Evolutionary conservation across 30 jellyfish, hydroid and myxozoan species (phyloP).

Genomic region (Cassiopea andromeda): DNA sequence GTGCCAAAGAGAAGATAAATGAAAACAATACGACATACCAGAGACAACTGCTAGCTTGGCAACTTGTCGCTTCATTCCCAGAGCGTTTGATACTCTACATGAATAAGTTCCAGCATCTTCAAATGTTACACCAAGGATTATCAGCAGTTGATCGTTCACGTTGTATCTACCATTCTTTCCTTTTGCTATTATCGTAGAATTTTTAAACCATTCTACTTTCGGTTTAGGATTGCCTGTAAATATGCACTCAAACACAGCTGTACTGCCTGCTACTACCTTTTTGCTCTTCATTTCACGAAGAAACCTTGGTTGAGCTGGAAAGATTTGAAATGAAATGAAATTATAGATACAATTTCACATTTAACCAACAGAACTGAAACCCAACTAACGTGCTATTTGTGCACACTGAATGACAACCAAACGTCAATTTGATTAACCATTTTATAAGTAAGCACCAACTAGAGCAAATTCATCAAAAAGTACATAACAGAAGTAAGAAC

Average conservation of each 20-base stretch:
- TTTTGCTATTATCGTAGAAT: slow-evolving; percentile 49
- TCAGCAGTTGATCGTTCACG: slow-evolving; percentile 82
- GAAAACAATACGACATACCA: slow-evolving; percentile 17
- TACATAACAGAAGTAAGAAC: no score
- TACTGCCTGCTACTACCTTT: slow-evolving; percentile 77
- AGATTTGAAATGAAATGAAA: not conserved
- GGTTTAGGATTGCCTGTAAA: slow-evolving; percentile 97
- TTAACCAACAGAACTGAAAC: no score
- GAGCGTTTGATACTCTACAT: slow-evolving; percentile 84
- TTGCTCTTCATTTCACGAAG: slow-evolving; percentile 94
- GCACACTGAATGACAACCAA: no score
- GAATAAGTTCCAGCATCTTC: slow-evolving; percentile 89
- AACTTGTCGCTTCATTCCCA: slow-evolving; percentile 86
- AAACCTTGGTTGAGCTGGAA: slow-evolving; percentile 83
- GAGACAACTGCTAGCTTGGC: slow-evolving; percentile 83
- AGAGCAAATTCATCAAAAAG: no score
- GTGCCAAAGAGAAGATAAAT: no score
- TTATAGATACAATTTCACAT: no score
- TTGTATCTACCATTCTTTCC: slow-evolving; percentile 54
- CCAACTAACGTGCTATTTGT: no score
- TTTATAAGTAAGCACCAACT: no score
- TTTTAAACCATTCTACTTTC: slow-evolving; percentile 86
- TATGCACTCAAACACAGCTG: slow-evolving; percentile 96
- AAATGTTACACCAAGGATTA: slow-evolving; percentile 60
- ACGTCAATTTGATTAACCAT: no score